phyloP scores from a whole-genome alignment of 2,888 invertebrate genomes.

The Chalcosyrphus nemorum region DNA sequence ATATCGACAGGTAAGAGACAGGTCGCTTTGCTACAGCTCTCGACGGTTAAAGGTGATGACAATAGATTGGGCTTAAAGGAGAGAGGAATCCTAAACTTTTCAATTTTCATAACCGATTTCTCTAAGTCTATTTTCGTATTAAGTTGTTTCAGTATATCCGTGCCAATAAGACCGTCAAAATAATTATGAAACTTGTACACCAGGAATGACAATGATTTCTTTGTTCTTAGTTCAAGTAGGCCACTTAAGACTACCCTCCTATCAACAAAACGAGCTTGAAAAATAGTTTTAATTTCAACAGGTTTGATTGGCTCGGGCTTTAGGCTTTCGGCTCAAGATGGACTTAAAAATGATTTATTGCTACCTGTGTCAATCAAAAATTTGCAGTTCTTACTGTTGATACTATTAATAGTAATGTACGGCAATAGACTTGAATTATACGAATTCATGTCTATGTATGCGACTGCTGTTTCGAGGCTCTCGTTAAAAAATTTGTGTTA shows the following conservation, averaged over 20 bases:
- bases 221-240: neutral
- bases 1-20: neutral
- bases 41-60: neutral
- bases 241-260: neutral
- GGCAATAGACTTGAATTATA: neutral
- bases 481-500: neutral
- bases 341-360: neutral
- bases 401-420: neutral
- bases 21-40: neutral
- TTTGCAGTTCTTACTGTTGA: neutral
- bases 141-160: neutral
- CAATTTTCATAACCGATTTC: too few species aligned
- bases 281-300: slow-evolving; percentile 8
- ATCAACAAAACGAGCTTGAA: neutral
- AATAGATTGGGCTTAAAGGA: neutral
- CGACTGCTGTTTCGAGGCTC: neutral
- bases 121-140: neutral
- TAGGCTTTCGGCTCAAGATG: neutral
- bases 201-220: neutral
- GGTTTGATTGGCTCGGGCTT: neutral
- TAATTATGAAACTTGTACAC: slow-evolving; percentile 6
- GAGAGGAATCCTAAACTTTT: neutral
- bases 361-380: slow-evolving; percentile 6
- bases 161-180: slow-evolving; percentile 2
- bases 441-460: neutral